A percentile compares a stretch with the other conserved stretches of the same genome.
These are phyloP conservation scores for Solea senegalensis DNA, from an alignment of 2,113 vertebrate genomes.

Conservation along the genomic window DNA sequence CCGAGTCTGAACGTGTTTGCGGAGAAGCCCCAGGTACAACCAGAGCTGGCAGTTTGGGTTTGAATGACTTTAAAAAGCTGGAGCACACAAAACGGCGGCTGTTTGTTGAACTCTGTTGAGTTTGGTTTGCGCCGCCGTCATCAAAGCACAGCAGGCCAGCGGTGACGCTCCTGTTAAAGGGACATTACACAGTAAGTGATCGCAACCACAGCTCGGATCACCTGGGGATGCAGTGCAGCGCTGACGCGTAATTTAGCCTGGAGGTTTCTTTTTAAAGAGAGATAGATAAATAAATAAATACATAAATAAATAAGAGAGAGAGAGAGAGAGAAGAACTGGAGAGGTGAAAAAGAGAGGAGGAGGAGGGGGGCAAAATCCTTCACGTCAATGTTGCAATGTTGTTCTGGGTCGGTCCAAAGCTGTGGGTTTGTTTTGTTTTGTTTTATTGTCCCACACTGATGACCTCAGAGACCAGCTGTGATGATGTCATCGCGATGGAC, in stretches of 20 bases:
- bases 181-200: constrained; percentile 53
- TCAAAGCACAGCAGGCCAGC: constrained; percentile 72
- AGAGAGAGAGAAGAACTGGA: constrained; percentile 37
- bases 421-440: constrained; percentile 40
- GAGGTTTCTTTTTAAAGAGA: constrained; percentile 29
- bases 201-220: constrained; percentile 49
- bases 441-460: constrained; percentile 60
- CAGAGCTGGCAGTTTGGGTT: constrained; percentile 68
- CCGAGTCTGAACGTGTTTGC: constrained; percentile 33
- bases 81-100: constrained; percentile 26
- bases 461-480: constrained; percentile 83
- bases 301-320: constrained; percentile 32
- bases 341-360: constrained; percentile 60
- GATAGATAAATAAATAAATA: constrained; percentile 45
- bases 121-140: constrained; percentile 14
- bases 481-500: constrained; percentile 66
- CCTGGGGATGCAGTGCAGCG: constrained; percentile 44
- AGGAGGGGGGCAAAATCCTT: constrained; percentile 53
- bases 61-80: constrained; percentile 38
- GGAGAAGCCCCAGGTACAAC: constrained; percentile 72
- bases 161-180: constrained; percentile 60
- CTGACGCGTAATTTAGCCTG: constrained; percentile 21
- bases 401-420: constrained; percentile 59
- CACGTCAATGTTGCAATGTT: constrained; percentile 19
- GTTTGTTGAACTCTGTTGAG: constrained; percentile 21